Conservation (phyloP, 2,888 invertebrate genomes). For the Trilocha varians region DNA sequence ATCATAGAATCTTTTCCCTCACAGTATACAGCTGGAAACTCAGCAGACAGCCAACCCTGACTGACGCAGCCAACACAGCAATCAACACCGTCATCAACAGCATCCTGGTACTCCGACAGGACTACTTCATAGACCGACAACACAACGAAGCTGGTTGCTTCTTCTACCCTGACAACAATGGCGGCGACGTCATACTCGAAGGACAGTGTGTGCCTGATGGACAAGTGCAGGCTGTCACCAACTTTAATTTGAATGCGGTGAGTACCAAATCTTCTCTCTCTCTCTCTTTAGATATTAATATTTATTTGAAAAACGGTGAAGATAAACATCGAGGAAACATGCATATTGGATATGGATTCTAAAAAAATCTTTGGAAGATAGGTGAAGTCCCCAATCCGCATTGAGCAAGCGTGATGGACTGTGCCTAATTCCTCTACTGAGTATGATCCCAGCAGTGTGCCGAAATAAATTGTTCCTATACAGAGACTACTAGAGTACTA, state of each 20-base stretch:
- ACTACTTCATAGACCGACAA: constrained; percentile 33
- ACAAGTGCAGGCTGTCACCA: constrained; percentile 23
- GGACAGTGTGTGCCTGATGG: constrained; percentile 38
- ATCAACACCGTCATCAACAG: constrained; percentile 29
- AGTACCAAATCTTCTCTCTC: constrained; percentile 18
- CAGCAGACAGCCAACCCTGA: constrained; percentile 28
- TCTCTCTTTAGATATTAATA: too few relatives aligned
- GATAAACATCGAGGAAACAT: too few relatives aligned
- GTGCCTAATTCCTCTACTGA: too few relatives aligned
- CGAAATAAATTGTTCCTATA: too few relatives aligned
- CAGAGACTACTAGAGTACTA: too few relatives aligned
- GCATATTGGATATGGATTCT: too few relatives aligned
- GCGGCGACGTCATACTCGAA: constrained; percentile 40
- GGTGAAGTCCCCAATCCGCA: too few relatives aligned
- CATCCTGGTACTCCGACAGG: constrained; percentile 35
- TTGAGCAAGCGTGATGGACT: too few relatives aligned
- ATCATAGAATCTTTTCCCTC: constrained; percentile 1
- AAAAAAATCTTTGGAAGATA: too few relatives aligned
- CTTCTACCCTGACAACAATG: constrained; percentile 51
- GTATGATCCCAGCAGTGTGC: too few relatives aligned
- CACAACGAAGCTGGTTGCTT: constrained; percentile 46
- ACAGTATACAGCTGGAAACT: constrained; percentile 53
- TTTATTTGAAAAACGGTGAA: too few relatives aligned
- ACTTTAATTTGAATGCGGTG: constrained; percentile 34
- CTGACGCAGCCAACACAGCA: constrained; percentile 12